Evolutionary conservation across 2,888 invertebrate species (phyloP).

Genomic region (Nezara viridula): DNA sequence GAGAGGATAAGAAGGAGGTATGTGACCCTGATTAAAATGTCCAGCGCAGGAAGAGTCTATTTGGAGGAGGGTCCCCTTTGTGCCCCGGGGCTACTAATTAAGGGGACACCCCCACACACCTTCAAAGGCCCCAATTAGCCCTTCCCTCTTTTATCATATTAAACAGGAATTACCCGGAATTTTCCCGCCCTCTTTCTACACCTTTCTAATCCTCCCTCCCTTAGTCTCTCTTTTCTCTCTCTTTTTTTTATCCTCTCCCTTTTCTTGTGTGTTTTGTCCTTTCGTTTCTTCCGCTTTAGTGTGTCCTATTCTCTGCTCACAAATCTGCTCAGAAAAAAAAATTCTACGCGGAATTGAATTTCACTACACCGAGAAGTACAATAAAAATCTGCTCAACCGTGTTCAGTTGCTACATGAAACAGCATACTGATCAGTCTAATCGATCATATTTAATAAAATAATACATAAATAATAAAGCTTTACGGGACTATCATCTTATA

Average conservation of each 20-base stretch:
- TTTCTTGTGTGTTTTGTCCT: conserved; percentile 44
- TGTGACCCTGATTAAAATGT: conserved; percentile 48
- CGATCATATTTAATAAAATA: too few species aligned
- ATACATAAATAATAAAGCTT: too few species aligned
- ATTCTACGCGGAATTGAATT: not conserved
- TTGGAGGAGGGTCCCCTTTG: conserved; percentile 44
- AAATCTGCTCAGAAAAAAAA: not conserved
- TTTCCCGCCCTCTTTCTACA: conserved; percentile 60
- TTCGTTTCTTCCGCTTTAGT: not conserved
- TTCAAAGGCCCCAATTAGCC: conserved; percentile 58
- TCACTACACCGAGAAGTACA: not conserved
- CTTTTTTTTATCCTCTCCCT: conserved; percentile 36
- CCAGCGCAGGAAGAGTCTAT: conserved; percentile 48
- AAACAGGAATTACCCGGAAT: conserved; percentile 65
- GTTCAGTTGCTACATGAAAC: too few species aligned
- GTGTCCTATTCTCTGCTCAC: not conserved
- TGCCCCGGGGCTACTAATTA: conserved; percentile 50
- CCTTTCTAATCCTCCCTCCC: conserved; percentile 55
- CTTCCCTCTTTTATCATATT: conserved; percentile 65
- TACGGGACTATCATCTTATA: too few species aligned
- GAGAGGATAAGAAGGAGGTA: conserved; percentile 18
- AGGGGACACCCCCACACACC: conserved; percentile 54
- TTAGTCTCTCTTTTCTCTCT: conserved; percentile 44
- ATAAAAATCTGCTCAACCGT: too few species aligned
- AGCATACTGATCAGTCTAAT: too few species aligned